A percentile compares a stretch with the other conserved stretches of the same genome.
Conservation (phyloP, 1,140 invertebrate species). For the Lycorma delicatula region DNA sequence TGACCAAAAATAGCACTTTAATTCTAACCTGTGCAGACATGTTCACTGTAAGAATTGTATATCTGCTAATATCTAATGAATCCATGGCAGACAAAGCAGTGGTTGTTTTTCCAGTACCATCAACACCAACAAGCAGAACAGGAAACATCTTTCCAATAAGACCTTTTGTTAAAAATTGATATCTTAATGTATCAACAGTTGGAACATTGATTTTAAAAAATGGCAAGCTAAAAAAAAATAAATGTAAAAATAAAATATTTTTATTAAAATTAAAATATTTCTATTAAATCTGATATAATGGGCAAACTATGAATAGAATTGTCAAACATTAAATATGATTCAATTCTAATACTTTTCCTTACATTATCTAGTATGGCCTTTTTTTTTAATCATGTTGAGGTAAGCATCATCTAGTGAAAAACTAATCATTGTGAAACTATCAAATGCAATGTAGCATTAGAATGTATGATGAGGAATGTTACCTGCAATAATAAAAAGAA, state of each 20-base stretch:
- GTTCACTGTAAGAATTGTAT: conserved; percentile 62
- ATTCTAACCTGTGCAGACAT: conserved; percentile 63
- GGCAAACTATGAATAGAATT: no score
- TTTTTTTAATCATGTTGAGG: no score
- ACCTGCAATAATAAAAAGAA: no score
- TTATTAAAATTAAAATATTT: no score
- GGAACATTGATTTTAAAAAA: conserved; percentile 77
- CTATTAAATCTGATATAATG: no score
- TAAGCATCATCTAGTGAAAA: no score
- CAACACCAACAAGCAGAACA: conserved; percentile 65
- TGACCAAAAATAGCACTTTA: conserved; percentile 22
- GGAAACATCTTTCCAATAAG: conserved; percentile 52
- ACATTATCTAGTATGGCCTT: no score
- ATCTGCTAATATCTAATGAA: conserved; percentile 50
- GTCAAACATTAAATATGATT: no score
- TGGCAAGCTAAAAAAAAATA: conserved; percentile 47
- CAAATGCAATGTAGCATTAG: no score
- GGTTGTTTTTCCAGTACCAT: conserved; percentile 75
- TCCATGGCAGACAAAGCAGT: conserved; percentile 57
- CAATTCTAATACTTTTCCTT: no score
- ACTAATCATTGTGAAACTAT: no score
- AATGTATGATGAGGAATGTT: no score
- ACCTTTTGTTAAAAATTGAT: conserved; percentile 57
- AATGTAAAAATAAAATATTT: conserved; percentile 14
- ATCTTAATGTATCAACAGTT: conserved; percentile 71